Evolutionary conservation across 2,797 vertebrate genomes (phyloP).

Genomic region (Gymnoscopelus braueri): DNA sequence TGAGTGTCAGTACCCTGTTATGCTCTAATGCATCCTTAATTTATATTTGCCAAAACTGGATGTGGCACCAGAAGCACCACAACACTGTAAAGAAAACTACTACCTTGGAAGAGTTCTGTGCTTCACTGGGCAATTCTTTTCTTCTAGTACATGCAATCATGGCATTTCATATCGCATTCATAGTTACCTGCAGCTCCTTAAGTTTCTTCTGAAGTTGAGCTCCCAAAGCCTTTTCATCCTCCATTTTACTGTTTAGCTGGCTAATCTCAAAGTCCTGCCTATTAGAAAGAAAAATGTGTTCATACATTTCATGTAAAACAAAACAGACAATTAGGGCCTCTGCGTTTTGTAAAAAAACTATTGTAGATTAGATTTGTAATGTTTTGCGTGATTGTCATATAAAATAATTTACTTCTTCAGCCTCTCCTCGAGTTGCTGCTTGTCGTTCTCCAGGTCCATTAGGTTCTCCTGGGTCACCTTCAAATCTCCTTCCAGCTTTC

Average conservation of each 20-base stretch:
- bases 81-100: no score
- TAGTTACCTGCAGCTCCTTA: conserved; percentile 83
- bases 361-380: no score
- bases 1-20: no score
- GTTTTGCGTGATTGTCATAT: neutral
- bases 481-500: conserved; percentile 85
- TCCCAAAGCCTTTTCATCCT: conserved; percentile 85
- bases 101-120: no score
- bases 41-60: no score
- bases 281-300: conserved; percentile 59
- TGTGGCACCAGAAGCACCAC: no score
- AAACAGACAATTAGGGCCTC: no score
- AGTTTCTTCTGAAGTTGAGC: conserved; percentile 84
- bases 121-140: no score
- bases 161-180: neutral
- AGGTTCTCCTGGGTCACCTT: conserved; percentile 84
- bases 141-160: neutral
- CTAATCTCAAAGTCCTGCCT: conserved; percentile 86
- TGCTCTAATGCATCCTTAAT: no score
- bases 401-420: conserved; percentile 73
- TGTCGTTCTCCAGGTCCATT: conserved; percentile 88
- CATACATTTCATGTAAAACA: conserved; percentile 62
- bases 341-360: no score
- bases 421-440: conserved; percentile 84
- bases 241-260: conserved; percentile 82